Evolutionary conservation across 2,797 vertebrate genomes (phyloP).

Genomic region (Ceryle rudis): DNA sequence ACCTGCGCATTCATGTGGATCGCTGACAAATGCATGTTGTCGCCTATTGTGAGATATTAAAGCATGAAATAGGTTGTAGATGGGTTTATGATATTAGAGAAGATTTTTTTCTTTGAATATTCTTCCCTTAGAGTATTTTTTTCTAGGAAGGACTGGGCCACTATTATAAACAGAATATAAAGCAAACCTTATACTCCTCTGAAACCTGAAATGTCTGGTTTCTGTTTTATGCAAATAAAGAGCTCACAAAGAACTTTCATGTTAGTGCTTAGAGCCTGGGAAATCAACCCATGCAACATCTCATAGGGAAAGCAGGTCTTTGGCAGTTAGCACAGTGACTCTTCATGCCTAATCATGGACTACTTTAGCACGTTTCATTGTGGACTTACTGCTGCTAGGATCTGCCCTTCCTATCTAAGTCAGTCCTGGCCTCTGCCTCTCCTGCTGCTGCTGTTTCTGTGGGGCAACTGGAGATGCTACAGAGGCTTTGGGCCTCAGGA

Average conservation of each 20-base stretch:
- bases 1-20: not conserved
- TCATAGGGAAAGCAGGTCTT: not conserved
- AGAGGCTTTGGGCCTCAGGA: not conserved
- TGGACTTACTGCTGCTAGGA: not conserved
- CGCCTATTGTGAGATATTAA: not conserved
- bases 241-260: not conserved
- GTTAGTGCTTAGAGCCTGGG: not conserved
- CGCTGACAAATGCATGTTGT: not conserved
- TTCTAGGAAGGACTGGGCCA: not conserved
- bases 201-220: not conserved
- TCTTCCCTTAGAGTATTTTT: not conserved
- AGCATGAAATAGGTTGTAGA: not conserved
- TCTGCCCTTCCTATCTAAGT: not conserved
- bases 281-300: not conserved
- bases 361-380: rapidly evolving
- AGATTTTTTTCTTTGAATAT: not conserved
- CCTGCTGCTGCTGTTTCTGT: not conserved
- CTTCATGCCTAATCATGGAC: rapidly evolving
- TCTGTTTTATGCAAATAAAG: not conserved
- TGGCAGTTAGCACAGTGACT: not conserved
- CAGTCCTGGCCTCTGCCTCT: not conserved
- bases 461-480: not conserved
- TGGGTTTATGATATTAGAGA: not conserved
- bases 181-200: not conserved
- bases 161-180: not conserved